Evolutionary conservation across 92 coral and sea anemone species (phyloP).

Genomic region (Ricordea florida): DNA sequence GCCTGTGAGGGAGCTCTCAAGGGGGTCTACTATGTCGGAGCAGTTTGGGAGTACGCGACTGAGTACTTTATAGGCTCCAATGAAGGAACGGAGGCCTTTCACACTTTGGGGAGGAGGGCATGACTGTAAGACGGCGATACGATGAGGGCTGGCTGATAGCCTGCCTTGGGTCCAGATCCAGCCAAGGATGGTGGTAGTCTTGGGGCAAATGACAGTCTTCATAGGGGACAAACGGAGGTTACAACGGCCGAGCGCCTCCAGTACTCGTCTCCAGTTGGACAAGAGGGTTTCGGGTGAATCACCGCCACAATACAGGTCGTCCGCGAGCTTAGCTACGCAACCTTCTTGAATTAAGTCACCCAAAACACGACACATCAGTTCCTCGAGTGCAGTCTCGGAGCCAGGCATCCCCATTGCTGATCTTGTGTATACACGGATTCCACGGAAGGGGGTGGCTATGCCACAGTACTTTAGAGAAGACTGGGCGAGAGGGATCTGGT

Average conservation of each 20-base stretch:
- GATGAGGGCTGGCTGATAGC: constrained; percentile 56
- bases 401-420: constrained; percentile 64
- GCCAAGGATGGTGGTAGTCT: constrained; percentile 56
- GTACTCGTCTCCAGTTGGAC: constrained; percentile 40
- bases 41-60: constrained; percentile 39
- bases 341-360: constrained; percentile 57
- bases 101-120: constrained; percentile 38
- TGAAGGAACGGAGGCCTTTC: constrained; percentile 41
- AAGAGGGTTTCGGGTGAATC: constrained; percentile 39
- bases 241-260: constrained; percentile 40
- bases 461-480: constrained; percentile 45
- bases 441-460: constrained; percentile 57
- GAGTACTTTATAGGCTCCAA: constrained; percentile 45
- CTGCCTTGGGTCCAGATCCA: constrained; percentile 60
- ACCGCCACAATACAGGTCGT: constrained; percentile 60
- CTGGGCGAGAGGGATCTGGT: constrained; percentile 37
- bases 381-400: constrained; percentile 50
- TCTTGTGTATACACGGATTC: constrained; percentile 43
- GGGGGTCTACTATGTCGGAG: constrained; percentile 9
- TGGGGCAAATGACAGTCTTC: constrained; percentile 56
- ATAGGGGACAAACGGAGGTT: constrained; percentile 48
- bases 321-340: constrained; percentile 54
- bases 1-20: constrained; percentile 26
- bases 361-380: constrained; percentile 49
- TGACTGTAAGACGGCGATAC: constrained; percentile 32